phyloP scores from a whole-genome alignment of 2,113 vertebrate species.

The Spilogale gracilis region DNA sequence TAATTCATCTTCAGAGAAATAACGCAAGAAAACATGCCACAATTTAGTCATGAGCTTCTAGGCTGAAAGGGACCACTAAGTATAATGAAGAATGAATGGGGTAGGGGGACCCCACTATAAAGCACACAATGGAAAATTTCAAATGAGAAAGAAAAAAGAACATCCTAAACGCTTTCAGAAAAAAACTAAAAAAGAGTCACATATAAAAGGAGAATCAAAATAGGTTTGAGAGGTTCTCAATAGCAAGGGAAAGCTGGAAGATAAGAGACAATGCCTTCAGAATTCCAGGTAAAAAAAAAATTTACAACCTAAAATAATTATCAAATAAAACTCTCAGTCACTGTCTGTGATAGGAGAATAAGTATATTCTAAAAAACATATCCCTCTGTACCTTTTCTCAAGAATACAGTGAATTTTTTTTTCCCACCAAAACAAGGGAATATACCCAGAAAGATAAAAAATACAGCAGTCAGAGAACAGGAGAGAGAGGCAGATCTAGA shows the following conservation, averaged over 20 bases:
- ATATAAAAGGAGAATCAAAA: not conserved
- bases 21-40: not conserved
- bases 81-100: not conserved
- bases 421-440: not conserved
- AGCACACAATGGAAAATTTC: slow-evolving; percentile 27
- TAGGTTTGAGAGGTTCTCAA: not conserved
- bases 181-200: slow-evolving; percentile 29
- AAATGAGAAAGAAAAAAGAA: slow-evolving; percentile 52
- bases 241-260: not conserved
- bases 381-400: not conserved
- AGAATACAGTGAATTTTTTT: not conserved
- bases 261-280: not conserved
- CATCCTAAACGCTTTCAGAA: not conserved
- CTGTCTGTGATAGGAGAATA: not conserved
- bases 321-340: not conserved
- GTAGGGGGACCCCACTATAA: not conserved
- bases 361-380: not conserved
- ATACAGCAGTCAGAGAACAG: not conserved
- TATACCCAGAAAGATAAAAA: not conserved
- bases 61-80: not conserved
- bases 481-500: not conserved
- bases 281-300: not conserved
- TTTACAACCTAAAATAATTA: not conserved
- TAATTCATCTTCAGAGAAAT: slow-evolving; percentile 43
- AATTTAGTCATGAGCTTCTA: not conserved